Evolutionary conservation across 2,888 invertebrate genomes (phyloP).

Genomic region (Argyresthia albistria): DNA sequence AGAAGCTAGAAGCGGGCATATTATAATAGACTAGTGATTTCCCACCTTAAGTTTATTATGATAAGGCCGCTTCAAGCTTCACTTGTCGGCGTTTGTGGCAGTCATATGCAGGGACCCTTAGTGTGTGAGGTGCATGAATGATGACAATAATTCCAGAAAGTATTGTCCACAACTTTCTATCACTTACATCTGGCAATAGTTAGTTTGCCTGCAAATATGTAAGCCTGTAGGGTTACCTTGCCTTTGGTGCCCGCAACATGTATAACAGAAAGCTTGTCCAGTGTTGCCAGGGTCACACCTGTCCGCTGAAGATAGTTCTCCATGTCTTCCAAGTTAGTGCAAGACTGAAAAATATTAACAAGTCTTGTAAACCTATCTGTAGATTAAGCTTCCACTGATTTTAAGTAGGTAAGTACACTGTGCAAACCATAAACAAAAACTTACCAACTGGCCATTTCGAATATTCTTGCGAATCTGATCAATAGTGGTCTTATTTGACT

Average conservation of each 20-base stretch:
- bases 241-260: conserved; percentile 99
- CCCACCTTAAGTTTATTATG: too few species aligned
- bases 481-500: conserved; percentile 78
- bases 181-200: neutral
- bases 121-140: neutral
- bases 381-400: neutral
- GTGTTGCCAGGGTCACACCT: conserved; percentile 74
- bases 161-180: neutral
- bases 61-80: too few species aligned
- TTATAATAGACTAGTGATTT: too few species aligned
- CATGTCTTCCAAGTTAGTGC: conserved; percentile 61
- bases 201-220: neutral
- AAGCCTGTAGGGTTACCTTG: conserved; percentile 69
- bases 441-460: conserved; percentile 23
- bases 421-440: neutral
- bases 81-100: too few species aligned
- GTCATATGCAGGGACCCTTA: too few species aligned
- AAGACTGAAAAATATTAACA: conserved; percentile 33
- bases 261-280: conserved; percentile 87
- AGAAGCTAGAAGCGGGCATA: too few species aligned
- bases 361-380: neutral
- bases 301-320: conserved; percentile 74
- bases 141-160: neutral
- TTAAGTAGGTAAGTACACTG: too few species aligned
- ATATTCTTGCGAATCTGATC: conserved; percentile 54